Percentiles rank a stretch among this genome's conserved stretches.
Evolutionary conservation across 2,797 vertebrate genomes (phyloP).

Genomic region (Xenentodon cancila): DNA sequence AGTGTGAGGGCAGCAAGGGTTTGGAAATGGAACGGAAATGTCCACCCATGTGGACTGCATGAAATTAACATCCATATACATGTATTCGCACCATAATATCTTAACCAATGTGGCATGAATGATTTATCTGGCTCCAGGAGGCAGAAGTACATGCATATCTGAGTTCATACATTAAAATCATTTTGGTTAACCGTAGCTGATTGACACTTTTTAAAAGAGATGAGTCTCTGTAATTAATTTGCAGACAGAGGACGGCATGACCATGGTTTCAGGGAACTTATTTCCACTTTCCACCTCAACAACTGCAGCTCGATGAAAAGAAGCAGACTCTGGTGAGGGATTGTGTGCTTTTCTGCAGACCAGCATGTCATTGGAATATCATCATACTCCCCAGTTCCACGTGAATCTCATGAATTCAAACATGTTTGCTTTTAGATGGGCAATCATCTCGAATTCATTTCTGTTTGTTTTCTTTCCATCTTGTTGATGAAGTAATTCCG

Average conservation of each 20-base stretch:
- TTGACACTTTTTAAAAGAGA: slow-evolving; percentile 35
- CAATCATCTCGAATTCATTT: slow-evolving; percentile 26
- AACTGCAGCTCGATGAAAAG: slow-evolving; percentile 9
- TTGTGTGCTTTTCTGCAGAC: slow-evolving; percentile 3
- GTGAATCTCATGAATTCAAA: slow-evolving; percentile 30
- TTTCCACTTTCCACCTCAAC: slow-evolving; percentile 17
- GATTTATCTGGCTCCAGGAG: slow-evolving; percentile 28
- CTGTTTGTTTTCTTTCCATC: slow-evolving; percentile 19
- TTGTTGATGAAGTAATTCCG: slow-evolving; percentile 7
- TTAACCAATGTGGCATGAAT: slow-evolving; percentile 38
- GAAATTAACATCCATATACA: slow-evolving; percentile 36
- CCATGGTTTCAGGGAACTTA: slow-evolving; percentile 7
- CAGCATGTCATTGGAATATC: slow-evolving; percentile 1
- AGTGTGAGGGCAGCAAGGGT: slow-evolving; percentile 45
- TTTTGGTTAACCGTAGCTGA: slow-evolving; percentile 22
- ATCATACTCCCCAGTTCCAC: too few species aligned
- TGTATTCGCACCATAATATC: slow-evolving; percentile 21
- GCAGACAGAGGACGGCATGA: slow-evolving; percentile 1
- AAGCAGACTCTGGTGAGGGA: background rate
- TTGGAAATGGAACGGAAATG: slow-evolving; percentile 52
- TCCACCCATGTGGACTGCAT: slow-evolving; percentile 37
- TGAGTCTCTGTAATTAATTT: slow-evolving; percentile 33
- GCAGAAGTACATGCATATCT: slow-evolving; percentile 21
- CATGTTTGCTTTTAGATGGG: slow-evolving; percentile 16
- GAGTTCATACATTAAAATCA: slow-evolving; percentile 19